These are phyloP conservation scores for Salvelinus namaycush DNA, from an alignment of 2,113 vertebrate species.

Conservation along the genomic window DNA sequence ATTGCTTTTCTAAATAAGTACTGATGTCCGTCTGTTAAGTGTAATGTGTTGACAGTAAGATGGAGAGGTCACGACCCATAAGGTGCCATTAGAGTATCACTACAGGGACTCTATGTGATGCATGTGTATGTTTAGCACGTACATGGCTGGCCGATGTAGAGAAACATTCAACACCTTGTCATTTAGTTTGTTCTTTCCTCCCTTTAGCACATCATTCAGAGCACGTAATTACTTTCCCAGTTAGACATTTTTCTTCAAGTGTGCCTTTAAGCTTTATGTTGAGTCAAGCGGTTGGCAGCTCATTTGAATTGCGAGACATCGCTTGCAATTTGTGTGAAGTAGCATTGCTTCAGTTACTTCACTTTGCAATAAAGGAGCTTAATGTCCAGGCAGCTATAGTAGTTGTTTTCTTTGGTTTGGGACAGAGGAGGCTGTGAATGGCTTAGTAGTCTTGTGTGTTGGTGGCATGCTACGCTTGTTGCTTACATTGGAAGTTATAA, in stretches of 20 bases:
- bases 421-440: not conserved
- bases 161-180: not conserved
- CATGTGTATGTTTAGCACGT: not conserved
- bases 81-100: not conserved
- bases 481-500: not conserved
- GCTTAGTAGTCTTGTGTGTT: not conserved
- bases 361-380: not conserved
- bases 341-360: not conserved
- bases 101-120: not conserved
- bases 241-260: not conserved
- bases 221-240: not conserved
- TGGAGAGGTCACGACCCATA: too few relatives aligned
- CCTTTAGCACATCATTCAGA: not conserved
- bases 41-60: not conserved
- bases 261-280: not conserved
- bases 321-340: not conserved
- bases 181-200: not conserved
- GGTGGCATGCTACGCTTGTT: not conserved
- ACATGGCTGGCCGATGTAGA: not conserved
- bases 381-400: not conserved
- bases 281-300: not conserved
- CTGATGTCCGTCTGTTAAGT: not conserved
- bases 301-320: not conserved
- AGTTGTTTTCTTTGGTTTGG: not conserved
- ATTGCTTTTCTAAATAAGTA: not conserved